Base-by-base conservation (phyloP, 2,797 vertebrate genomes). In the Novumbra hubbsi region DNA sequence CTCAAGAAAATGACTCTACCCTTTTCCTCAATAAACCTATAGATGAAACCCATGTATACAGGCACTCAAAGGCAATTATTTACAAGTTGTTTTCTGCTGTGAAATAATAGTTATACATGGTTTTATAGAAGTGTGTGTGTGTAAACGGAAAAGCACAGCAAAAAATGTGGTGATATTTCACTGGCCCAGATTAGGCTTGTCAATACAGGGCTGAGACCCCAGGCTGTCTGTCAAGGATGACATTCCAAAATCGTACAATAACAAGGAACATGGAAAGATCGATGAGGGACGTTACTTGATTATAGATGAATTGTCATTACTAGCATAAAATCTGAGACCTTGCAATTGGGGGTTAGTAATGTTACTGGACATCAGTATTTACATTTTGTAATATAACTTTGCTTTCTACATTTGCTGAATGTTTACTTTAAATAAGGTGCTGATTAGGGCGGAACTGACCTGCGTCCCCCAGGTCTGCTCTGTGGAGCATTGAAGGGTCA, bases 261-360 rank as follows among this genome's bases (percentile, higher is more conserved):
- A 99, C 84, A 99, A 99, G 85, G 98, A 99, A 99, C 86, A 98
- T 98, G 96, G 98, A 99, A 78, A 92, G 97, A 92, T 98, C 99
- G 94, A 98, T 97, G 50, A 55, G 17, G 50, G 17, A 55, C n/a
- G 19, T 55, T 55, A 2, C 19, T n/a, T 55, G 17, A 55, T 52
- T 52, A 6, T 17, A 52, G 50, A 52, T 55, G 8, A 55, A 52
- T 19, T 1, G 50, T 52, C 19, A 55, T 9, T n/a, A 17, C 50
- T n/a, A 52, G n/a, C 49, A 55, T 19, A 55, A 55, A 17, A 55
- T 55, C 50, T 3, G 50, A 55, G 50, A 19, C 50, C 19, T 9
- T 55, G 17, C n/a, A 55, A 55, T 55, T 7, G n/a, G n/a, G 17
- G 16, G 49, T 6, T 6, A 1, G 1, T 55, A 55, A 55, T 55